phyloP scores from a whole-genome alignment of 1,140 invertebrate species.

The Caerostris darwini region DNA sequence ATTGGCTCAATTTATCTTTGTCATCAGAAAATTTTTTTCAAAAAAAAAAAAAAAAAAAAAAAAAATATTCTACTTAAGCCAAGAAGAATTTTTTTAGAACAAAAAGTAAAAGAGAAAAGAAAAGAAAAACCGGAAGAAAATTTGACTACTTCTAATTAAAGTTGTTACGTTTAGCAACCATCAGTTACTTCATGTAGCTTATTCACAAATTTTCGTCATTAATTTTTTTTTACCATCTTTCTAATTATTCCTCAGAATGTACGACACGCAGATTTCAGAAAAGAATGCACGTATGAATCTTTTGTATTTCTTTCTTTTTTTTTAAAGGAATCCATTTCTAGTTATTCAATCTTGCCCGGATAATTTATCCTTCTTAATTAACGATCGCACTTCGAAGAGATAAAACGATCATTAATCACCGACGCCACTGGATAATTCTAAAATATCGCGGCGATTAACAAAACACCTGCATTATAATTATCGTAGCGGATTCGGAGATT shows the following conservation, averaged over 20 bases:
- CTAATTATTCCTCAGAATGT: background rate
- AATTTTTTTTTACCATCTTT: background rate
- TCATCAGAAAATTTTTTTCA: background rate
- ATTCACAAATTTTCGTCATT: background rate
- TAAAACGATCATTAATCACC: background rate
- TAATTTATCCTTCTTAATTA: conserved; percentile 12
- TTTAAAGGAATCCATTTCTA: background rate
- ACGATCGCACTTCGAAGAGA: background rate
- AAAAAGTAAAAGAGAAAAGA: background rate
- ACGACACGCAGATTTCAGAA: background rate
- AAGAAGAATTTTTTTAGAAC: background rate
- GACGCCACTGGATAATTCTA: background rate
- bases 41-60: background rate
- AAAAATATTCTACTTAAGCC: background rate
- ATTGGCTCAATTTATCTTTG: background rate
- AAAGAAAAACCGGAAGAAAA: background rate
- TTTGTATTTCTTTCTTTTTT: background rate
- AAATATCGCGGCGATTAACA: background rate
- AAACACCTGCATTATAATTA: background rate
- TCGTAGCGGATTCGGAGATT: background rate
- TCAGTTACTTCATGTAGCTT: background rate
- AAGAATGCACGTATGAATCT: background rate
- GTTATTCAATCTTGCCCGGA: background rate
- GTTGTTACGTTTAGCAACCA: background rate
- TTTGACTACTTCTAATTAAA: background rate